phyloP scores from a whole-genome alignment of 1,140 invertebrate genomes.

The Drosophila pseudoobscura region DNA sequence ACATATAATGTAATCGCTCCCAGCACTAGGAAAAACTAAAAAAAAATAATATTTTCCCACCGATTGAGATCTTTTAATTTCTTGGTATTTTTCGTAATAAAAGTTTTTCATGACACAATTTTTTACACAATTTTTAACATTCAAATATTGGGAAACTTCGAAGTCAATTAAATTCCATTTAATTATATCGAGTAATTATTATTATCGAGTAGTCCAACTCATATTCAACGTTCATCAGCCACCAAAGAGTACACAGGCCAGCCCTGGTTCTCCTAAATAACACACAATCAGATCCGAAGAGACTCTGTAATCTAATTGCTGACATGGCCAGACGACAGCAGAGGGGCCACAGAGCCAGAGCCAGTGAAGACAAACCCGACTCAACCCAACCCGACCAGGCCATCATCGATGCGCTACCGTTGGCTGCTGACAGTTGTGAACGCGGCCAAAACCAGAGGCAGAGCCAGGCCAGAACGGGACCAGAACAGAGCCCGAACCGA shows the following conservation, averaged over 20 bases:
- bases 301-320: conserved; percentile 63
- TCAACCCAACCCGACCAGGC: conserved; percentile 1
- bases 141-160: too few species aligned
- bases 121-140: too few species aligned
- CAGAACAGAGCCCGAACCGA: neutral
- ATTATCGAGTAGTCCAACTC: too few species aligned
- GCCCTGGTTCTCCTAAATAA: conserved; percentile 34
- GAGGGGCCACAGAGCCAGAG: conserved; percentile 20
- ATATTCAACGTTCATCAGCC: neutral
- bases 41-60: too few species aligned
- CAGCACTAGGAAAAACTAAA: too few species aligned
- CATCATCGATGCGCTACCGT: conserved; percentile 14
- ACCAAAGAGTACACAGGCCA: neutral
- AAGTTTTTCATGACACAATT: too few species aligned
- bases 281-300: conserved; percentile 41
- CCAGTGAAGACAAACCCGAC: conserved; percentile 11
- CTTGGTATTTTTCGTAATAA: too few species aligned
- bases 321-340: conserved; percentile 45
- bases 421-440: neutral
- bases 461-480: neutral
- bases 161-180: too few species aligned
- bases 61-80: neutral
- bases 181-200: too few species aligned
- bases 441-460: neutral
- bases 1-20: too few species aligned